Evolutionary conservation across 2,797 vertebrate genomes (phyloP).

Genomic region (Poeciliopsis presidionis): DNA sequence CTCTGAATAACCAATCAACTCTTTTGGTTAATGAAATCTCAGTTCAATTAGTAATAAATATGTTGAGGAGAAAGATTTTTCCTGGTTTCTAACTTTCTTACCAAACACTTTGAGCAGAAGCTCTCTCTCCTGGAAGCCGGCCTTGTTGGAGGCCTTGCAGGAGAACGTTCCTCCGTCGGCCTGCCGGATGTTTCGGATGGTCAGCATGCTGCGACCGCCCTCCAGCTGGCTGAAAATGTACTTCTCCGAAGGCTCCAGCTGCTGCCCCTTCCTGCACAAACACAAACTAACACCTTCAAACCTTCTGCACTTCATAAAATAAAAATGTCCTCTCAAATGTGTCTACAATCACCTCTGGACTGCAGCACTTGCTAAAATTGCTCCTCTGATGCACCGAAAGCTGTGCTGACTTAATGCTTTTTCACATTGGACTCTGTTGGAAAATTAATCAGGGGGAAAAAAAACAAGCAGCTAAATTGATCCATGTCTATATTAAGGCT

Average conservation of each 20-base stretch:
- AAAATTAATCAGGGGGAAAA: constrained; percentile 47
- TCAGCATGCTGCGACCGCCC: constrained; percentile 86
- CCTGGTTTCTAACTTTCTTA: constrained; percentile 71
- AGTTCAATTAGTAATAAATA: neutral
- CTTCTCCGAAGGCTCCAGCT: constrained; percentile 90
- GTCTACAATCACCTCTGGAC: neutral
- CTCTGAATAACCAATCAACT: neutral
- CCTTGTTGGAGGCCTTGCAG: constrained; percentile 94
- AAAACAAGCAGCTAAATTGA: constrained; percentile 43
- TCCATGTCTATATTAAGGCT: constrained; percentile 55
- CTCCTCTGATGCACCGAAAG: constrained; percentile 19
- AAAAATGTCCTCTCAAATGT: neutral
- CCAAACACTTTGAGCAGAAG: constrained; percentile 96
- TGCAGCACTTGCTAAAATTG: constrained; percentile 35
- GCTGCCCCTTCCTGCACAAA: constrained; percentile 86
- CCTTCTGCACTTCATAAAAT: neutral
- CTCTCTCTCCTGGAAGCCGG: constrained; percentile 90
- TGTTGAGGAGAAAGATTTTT: neutral
- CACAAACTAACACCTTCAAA: neutral
- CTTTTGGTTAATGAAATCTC: neutral
- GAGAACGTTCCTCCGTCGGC: constrained; percentile 88
- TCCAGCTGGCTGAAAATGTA: constrained; percentile 80
- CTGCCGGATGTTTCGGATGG: constrained; percentile 89
- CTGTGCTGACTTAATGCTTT: constrained; percentile 45
- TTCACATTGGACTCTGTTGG: constrained; percentile 46